These are phyloP conservation scores for Ochropleura plecta DNA, from an alignment of 2,888 invertebrate genomes.

Conservation along the genomic window DNA sequence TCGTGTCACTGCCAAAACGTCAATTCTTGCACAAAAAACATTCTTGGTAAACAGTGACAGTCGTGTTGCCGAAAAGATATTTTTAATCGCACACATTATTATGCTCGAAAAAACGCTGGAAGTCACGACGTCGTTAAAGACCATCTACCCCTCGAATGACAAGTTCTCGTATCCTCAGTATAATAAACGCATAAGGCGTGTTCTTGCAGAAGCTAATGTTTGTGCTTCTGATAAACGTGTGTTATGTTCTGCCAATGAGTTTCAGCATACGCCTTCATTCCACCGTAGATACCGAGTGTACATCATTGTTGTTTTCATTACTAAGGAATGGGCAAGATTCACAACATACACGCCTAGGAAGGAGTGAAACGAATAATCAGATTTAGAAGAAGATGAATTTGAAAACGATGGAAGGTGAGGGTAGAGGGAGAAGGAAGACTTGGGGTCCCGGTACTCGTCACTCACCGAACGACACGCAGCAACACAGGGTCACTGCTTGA, in stretches of 20 bases:
- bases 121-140: neutral
- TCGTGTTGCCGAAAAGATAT: neutral
- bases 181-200: constrained; percentile 5
- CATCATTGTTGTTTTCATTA: neutral
- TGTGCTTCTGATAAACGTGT: neutral
- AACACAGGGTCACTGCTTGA: neutral
- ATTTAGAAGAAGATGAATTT: neutral
- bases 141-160: neutral
- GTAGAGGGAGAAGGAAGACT: neutral
- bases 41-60: neutral
- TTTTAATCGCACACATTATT: neutral
- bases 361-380: neutral
- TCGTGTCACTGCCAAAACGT: neutral
- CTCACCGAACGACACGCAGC: constrained; percentile 28
- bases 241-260: neutral
- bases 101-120: neutral
- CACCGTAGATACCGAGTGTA: neutral
- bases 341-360: neutral
- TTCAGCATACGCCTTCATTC: constrained; percentile 9
- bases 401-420: no score
- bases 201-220: neutral
- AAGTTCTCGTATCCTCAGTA: constrained; percentile 1
- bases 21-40: neutral
- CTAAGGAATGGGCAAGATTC: neutral
- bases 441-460: constrained; percentile 25